phyloP scores from a whole-genome alignment of 2,113 vertebrate species.

The Ptilorrhoa leucosticta region DNA sequence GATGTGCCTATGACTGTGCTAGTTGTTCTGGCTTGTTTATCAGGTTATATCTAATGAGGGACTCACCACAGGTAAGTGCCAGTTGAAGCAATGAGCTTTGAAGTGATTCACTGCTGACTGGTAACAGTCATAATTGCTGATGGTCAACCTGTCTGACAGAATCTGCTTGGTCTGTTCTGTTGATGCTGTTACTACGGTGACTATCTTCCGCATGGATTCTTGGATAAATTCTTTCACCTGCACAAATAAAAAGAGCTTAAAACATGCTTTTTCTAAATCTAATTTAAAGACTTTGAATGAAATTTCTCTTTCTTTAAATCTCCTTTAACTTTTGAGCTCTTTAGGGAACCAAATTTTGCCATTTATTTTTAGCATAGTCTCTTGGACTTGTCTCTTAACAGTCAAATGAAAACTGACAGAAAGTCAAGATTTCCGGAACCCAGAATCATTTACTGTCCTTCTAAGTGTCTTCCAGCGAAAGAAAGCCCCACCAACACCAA shows the following conservation, averaged over 20 bases:
- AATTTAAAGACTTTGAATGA: constrained; percentile 17
- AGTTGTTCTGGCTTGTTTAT: neutral
- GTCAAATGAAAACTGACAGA: neutral
- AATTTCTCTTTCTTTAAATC: neutral
- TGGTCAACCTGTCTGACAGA: constrained; percentile 63
- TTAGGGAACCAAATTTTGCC: neutral
- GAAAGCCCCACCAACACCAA: neutral
- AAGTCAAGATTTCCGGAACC: neutral
- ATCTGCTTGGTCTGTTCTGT: constrained; percentile 42
- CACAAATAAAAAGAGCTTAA: neutral
- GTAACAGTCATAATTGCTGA: constrained; percentile 83
- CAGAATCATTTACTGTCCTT: neutral
- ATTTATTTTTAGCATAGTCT: neutral
- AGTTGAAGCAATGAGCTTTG: constrained; percentile 90
- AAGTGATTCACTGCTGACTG: constrained; percentile 73
- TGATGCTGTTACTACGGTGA: constrained; percentile 68
- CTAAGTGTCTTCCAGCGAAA: neutral
- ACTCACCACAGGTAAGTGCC: constrained; percentile 83
- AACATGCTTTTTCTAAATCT: neutral
- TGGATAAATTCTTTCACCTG: constrained; percentile 77
- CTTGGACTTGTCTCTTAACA: neutral
- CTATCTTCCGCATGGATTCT: constrained; percentile 76
- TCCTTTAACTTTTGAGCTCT: neutral
- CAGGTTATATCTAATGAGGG: neutral
- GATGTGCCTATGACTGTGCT: neutral